Conservation (phyloP, 2,888 invertebrate species). For the Caenorhabditis sp. region DNA sequence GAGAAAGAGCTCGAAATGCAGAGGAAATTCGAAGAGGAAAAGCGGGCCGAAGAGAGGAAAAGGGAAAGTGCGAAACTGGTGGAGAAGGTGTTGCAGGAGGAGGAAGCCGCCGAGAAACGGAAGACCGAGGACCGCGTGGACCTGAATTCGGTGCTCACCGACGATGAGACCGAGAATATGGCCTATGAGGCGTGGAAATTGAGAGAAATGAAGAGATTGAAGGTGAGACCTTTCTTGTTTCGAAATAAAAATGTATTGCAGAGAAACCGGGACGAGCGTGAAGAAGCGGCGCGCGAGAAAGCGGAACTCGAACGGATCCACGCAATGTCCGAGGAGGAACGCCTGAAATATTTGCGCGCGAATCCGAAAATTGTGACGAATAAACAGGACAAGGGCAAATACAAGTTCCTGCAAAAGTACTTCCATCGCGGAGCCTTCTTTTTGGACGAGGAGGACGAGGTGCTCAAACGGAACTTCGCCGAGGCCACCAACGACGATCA, state of each 20-base stretch:
- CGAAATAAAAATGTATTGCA: slow-evolving; percentile 4
- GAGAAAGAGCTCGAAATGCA: slow-evolving; percentile 90
- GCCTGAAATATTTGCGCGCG: slow-evolving; percentile 88
- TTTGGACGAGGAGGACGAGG: slow-evolving; percentile 83
- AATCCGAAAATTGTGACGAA: slow-evolving; percentile 95
- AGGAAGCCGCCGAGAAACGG: slow-evolving; percentile 85
- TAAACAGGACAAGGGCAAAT: slow-evolving; percentile 95
- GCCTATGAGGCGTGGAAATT: slow-evolving; percentile 90
- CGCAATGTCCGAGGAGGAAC: slow-evolving; percentile 95
- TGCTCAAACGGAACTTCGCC: slow-evolving; percentile 86
- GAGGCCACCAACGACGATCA: slow-evolving; percentile 97
- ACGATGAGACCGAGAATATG: slow-evolving; percentile 79
- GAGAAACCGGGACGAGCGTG: slow-evolving; percentile 65
- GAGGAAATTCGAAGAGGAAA: slow-evolving; percentile 88
- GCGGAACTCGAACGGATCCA: slow-evolving; percentile 87
- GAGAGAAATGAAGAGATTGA: slow-evolving; percentile 94
- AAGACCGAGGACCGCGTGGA: slow-evolving; percentile 79
- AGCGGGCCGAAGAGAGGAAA: slow-evolving; percentile 90
- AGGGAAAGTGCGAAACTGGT: slow-evolving; percentile 88
- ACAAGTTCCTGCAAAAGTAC: slow-evolving; percentile 99
- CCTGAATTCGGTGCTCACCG: slow-evolving; percentile 75
- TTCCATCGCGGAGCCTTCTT: slow-evolving; percentile 99
- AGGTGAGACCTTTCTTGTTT: slow-evolving; percentile 84
- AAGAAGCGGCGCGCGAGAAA: slow-evolving; percentile 70
- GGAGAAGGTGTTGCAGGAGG: slow-evolving; percentile 82